Evolutionary conservation across 2,888 invertebrate species (phyloP), one percentile per base, ranked within the genome.

Genomic region (Dendrolimus pini): DNA sequence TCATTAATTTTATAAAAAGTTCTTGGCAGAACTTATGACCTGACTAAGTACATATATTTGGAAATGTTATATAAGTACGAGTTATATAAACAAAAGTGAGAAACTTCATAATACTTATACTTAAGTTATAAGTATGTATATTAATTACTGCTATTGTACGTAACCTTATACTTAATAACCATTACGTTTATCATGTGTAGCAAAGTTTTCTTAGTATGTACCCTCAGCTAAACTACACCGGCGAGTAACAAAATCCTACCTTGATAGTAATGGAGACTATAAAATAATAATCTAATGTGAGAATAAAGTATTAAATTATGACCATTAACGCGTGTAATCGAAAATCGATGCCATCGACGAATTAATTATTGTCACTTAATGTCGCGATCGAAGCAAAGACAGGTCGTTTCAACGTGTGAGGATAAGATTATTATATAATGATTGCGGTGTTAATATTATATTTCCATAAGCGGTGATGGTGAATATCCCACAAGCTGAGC

Each of bases 391-490:
- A 65, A 63, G 67, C 65, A 72, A 72, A 77, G 79, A 78, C 76
- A 77, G 70, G 76, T 61, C 71, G 66, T 80, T 78, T 81, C 77
- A 76, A 74, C 74, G 80, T 78, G 78, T 80, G 78, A 81, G 77
- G 83, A 83, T 70, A 74, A 81, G 76, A 82, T 85, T 83, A 84
- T 85, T 82, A 83, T 72, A 78, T 80, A 76, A 75, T 81, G 85
- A 83, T 85, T 78, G 83, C 75, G 72, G 70, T 72, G 78, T 82
- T 83, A 82, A 86, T 85, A 87, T 87, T 85, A 85, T 82, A 80
- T 86, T 85, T 86, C 85, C 79, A 79, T 80, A 81, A 75, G 77
- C 74, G 77, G 77, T 68, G 74, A 64, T 72, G 75, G 72, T 9
- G 30, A 30, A 30, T 30, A 30, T 77, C 80, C 75, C 78, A 78